Percentiles rank a stretch among this genome's conserved stretches.
These are phyloP conservation scores for Peribatodes rhomboidaria DNA, from an alignment of 2,888 invertebrate genomes.

Conservation along the genomic window DNA sequence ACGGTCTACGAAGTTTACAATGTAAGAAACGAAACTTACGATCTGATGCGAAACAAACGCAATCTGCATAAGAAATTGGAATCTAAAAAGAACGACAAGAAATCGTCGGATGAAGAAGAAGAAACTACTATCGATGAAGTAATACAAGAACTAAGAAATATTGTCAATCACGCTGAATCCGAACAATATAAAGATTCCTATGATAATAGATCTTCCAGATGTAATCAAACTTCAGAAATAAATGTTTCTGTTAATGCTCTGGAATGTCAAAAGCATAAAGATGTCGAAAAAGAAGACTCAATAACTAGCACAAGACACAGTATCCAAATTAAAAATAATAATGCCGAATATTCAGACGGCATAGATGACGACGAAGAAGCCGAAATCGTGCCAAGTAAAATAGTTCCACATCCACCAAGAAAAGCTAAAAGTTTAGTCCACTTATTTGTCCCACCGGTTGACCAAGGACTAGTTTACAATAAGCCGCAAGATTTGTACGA, in stretches of 20 bases:
- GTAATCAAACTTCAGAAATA: slow-evolving; percentile 78
- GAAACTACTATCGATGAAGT: slow-evolving; percentile 95
- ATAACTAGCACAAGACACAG: slow-evolving; percentile 84
- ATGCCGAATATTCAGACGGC: slow-evolving; percentile 81
- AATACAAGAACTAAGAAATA: slow-evolving; percentile 93
- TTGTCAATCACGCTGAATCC: slow-evolving; percentile 94
- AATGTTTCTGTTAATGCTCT: slow-evolving; percentile 70
- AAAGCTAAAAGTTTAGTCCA: slow-evolving; percentile 91
- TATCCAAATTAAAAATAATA: slow-evolving; percentile 79
- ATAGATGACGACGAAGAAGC: slow-evolving; percentile 85
- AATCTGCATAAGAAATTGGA: slow-evolving; percentile 76
- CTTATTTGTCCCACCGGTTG: slow-evolving; percentile 88
- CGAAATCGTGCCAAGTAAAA: slow-evolving; percentile 91
- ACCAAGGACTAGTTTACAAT: slow-evolving; percentile 85
- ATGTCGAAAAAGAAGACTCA: slow-evolving; percentile 82
- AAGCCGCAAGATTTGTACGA: slow-evolving; percentile 85
- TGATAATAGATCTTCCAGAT: slow-evolving; percentile 72
- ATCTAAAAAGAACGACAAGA: slow-evolving; percentile 68
- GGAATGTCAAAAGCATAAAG: slow-evolving; percentile 70
- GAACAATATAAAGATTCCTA: slow-evolving; percentile 84
- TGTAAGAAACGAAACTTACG: slow-evolving; percentile 86
- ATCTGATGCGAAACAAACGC: slow-evolving; percentile 78
- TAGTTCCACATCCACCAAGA: slow-evolving; percentile 93
- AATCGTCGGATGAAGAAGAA: slow-evolving; percentile 88
- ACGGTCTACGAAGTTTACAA: slow-evolving; percentile 88